Base-by-base conservation (phyloP, 2,888 invertebrate species). In the Tanypteryx hageni region DNA sequence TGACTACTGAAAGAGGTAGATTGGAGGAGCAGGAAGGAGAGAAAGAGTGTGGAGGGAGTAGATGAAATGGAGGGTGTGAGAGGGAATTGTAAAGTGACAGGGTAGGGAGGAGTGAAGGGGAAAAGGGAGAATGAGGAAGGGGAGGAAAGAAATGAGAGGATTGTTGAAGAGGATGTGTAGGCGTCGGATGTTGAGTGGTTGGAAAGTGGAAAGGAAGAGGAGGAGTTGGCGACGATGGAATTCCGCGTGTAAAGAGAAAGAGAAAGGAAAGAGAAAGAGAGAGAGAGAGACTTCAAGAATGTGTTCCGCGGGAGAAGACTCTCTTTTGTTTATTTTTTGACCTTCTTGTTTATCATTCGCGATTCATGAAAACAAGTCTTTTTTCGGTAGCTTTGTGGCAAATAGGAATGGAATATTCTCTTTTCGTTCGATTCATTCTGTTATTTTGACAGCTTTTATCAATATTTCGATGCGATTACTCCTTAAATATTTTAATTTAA, bases 71-170 rank as follows among this genome's bases (percentile, higher is more conserved):
- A n/a, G 14, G 44, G 64, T 7, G 18, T 64, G 64, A n/a, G 76
- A 76, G 76, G 22, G 76, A 76, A 27, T 76, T 76, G 76, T 27
- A 76, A 76, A 76, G 76, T 76, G 76, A 76, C 76, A 76, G 76
- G 27, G 27, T 76, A n/a, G 7, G 76, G 11, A 13, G 68, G 2
- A 18, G n/a, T n/a, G n/a, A n/a, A n/a, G n/a, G 76, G 76, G 27
- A 76, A 27, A 2, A 76, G 76, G 76, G 76, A 76, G 76, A 11
- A 76, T 76, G 27, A 10, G 76, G 76, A 27, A 27, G 64, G 64
- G 14, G 76, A 18, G 9, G 18, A 18, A n/a, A 76, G 76, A 27
- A 76, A 27, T 76, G 76, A 27, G 27, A n/a, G n/a, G 13, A 14
- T 7, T 68, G 4, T 76, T 76, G 22, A 76, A 76, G 76, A 27